Evolutionary conservation across 2,113 vertebrate species (phyloP), one percentile per base, ranked within the genome.

Genomic region (Cyphomyrus discorhynchus): DNA sequence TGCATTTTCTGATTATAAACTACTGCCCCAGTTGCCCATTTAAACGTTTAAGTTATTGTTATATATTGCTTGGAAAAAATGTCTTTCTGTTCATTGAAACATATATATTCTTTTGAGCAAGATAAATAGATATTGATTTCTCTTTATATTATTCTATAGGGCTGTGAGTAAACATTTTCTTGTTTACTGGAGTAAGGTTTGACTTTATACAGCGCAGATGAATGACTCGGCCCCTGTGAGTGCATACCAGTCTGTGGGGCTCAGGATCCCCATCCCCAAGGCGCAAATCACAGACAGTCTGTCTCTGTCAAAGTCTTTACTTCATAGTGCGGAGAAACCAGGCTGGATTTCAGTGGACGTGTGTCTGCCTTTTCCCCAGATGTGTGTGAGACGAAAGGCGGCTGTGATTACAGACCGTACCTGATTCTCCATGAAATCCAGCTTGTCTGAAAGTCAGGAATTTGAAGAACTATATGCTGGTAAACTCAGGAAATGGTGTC

Each of bases 311-410:
- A 50, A 56, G 21, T 45, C 88, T 89, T 56, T 82, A 77, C 80
- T 56, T 89, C 17, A 89, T 7, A 84, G 77, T 6, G 47, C 13
- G 50, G 70, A 53, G 88, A 89, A 83, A 84, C 82, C 49, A 89
- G 77, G 39, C 52, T n/a, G 74, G 13, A 50, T 89, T 89, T 84
- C 77, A 89, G 15, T 21, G 42, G 77, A 19, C 24, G 31, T 21
- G 19, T 15, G 21, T 47, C 35, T 58, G 35, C 50, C 42, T 42
- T 45, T 80, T 58, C 50, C 35, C 88, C 27, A 35, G 24, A 89
- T 56, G 49, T 15, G 77, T 27, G 88, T 83, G 77, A 83, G 39
- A 58, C 50, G 7, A 47, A 27, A 27, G 88, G 4, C 5, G 39
- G 50, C 50, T 62, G 77, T 27, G 77, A 52, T 84, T 53, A 84